Evolutionary conservation across 1,140 invertebrate genomes (phyloP).

Genomic region (Daktulosphaira vitifoliae): DNA sequence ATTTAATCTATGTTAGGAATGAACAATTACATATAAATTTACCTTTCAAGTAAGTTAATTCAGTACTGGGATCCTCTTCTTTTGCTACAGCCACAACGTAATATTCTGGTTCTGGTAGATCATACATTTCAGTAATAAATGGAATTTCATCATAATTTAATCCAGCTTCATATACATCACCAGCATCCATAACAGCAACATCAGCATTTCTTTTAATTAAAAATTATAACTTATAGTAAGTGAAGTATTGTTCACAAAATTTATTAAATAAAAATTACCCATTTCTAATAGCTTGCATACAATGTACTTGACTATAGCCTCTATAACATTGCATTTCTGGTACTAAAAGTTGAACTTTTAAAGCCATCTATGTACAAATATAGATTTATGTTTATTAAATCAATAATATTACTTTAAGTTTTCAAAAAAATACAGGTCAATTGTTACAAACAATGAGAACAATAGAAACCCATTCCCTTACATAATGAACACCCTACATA

Average conservation of each 20-base stretch:
- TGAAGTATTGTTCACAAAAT: neutral
- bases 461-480: too few species aligned
- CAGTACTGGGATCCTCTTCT: conserved; percentile 74
- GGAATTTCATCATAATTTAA: conserved; percentile 68
- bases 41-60: conserved; percentile 78
- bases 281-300: conserved; percentile 72
- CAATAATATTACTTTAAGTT: neutral
- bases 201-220: conserved; percentile 56
- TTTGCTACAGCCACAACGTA: conserved; percentile 91
- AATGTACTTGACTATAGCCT: conserved; percentile 75
- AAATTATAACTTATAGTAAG: neutral
- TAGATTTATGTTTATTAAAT: too few species aligned
- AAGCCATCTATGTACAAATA: conserved; percentile 55
- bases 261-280: conserved; percentile 46
- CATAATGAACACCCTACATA: neutral
- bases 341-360: conserved; percentile 77
- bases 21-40: conserved; percentile 35
- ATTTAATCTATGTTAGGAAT: neutral
- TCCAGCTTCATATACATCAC: conserved; percentile 88
- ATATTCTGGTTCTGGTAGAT: conserved; percentile 73
- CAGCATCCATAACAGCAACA: conserved; percentile 80
- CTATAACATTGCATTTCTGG: conserved; percentile 81
- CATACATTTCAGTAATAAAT: conserved; percentile 83
- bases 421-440: too few species aligned
- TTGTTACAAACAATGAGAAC: too few species aligned